Base-by-base conservation (phyloP, 2,113 vertebrate genomes). In the Pholis gunnellus region DNA sequence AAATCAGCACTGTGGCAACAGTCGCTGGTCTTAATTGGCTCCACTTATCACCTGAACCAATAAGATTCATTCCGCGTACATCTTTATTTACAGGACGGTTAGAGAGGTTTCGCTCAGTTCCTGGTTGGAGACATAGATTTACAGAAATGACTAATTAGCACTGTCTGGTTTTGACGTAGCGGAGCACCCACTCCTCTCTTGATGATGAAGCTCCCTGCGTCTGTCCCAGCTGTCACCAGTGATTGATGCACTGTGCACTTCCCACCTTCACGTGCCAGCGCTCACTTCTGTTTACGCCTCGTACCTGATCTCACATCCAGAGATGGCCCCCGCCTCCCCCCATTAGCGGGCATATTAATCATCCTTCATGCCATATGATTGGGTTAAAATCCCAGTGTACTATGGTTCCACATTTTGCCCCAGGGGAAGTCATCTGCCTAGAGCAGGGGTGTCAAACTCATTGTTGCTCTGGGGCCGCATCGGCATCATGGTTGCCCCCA, bases 211-310 rank as follows among this genome's bases (percentile, higher is more conserved):
- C 88, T 83, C 69, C 60, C 60, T 67, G 72, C 42, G 25, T 86
- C 86, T 82, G 75, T 93, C 92, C 72, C 72, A 83, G 81, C 90
- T 94, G 92, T 94, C 91, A 93, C 15, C 31, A 20, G 54, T 95
- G 94, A 95, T 94, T 94, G 93, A 95, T 95, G 88, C 67, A 91
- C 82, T 93, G 75, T 64, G 79, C 44, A 56, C 85, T 67, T 87
- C 86, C 87, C 88, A 86, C 78, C 81, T 66, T 77, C 87, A 72
- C 63, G 76, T 25, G 20, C 65, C 56, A 27, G 44, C 61, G 64
- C 88, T 86, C 31, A 18, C 79, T 74, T 46, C 67, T 78, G 79
- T 89, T 89, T 65, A 76, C 1, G 38, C 50, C 76, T 70, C 77
- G 15, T 70, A 85, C 74, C 81, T 89, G 79, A 72, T 78, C 82